Percentiles rank a stretch among this genome's conserved stretches.
Evolutionary conservation across 2,888 invertebrate genomes (phyloP).

Genomic region (Cerceris rybyensis): DNA sequence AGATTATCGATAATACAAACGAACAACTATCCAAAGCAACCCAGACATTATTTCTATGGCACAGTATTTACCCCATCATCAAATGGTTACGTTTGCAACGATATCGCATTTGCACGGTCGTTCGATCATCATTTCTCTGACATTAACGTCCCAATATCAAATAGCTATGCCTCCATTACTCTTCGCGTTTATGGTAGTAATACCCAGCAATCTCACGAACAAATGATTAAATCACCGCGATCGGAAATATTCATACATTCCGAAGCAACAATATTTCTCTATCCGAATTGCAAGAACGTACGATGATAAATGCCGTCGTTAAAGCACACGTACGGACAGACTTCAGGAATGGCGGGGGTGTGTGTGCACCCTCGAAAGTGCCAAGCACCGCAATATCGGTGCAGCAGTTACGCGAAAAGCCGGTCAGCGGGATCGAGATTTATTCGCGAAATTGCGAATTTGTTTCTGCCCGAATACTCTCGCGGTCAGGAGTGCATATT

Average conservation of each 20-base stretch:
- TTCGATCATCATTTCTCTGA: too few species aligned
- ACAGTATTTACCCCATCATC: too few species aligned
- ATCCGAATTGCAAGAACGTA: slow-evolving; percentile 16
- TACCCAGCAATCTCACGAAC: too few species aligned
- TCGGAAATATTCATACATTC: slow-evolving; percentile 7
- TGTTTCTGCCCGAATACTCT: slow-evolving; percentile 30
- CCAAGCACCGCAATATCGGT: slow-evolving; percentile 58
- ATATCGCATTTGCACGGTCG: too few species aligned
- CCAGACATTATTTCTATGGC: too few species aligned
- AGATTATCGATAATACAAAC: too few species aligned
- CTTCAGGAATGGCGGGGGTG: slow-evolving; percentile 40
- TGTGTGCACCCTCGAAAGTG: slow-evolving; percentile 50
- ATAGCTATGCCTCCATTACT: too few species aligned
- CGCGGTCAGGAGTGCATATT: slow-evolving; percentile 40
- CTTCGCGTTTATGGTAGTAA: too few species aligned
- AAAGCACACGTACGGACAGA: slow-evolving; percentile 45
- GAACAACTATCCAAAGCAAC: too few species aligned
- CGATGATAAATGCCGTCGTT: slow-evolving; percentile 53
- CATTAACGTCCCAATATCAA: too few species aligned
- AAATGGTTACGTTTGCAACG: too few species aligned
- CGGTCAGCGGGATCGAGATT: slow-evolving; percentile 64
- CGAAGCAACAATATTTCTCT: slow-evolving; percentile 19
- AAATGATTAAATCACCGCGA: too few species aligned
- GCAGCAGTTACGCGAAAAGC: slow-evolving; percentile 52
- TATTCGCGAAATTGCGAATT: slow-evolving; percentile 64